These are phyloP conservation scores for Notechis scutatus DNA, from an alignment of 2,113 vertebrate genomes.

Conservation along the genomic window DNA sequence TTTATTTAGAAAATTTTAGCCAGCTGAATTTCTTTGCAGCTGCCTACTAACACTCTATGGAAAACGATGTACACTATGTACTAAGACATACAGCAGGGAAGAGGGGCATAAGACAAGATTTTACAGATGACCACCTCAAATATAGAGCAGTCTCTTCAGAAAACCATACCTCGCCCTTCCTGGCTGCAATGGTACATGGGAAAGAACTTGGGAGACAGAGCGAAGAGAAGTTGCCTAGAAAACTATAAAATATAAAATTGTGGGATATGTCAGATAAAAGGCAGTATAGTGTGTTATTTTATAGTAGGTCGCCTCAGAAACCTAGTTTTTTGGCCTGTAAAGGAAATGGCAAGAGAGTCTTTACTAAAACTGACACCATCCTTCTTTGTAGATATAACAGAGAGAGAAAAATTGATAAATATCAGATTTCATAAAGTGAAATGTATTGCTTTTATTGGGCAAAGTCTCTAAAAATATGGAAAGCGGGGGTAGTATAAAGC, in stretches of 20 bases:
- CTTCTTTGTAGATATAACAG: background rate
- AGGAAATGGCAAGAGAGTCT: background rate
- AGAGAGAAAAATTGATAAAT: background rate
- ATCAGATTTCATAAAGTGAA: background rate
- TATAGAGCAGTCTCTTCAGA: background rate
- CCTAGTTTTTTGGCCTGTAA: background rate
- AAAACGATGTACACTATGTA: background rate
- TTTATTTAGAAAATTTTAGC: background rate
- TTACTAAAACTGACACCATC: background rate
- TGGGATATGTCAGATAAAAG: background rate
- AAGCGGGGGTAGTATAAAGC: background rate
- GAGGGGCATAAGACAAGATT: background rate
- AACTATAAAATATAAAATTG: background rate
- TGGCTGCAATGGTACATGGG: background rate
- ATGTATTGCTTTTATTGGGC: background rate
- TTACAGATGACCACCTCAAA: background rate
- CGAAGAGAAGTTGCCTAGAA: background rate
- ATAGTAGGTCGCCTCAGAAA: background rate
- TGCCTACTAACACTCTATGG: background rate
- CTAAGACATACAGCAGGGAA: background rate
- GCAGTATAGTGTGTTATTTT: background rate
- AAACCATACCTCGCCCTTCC: too few relatives aligned
- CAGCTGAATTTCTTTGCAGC: background rate
- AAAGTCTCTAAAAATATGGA: background rate
- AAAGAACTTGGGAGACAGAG: background rate